A percentile compares a stretch with the other conserved stretches of the same genome.
These are phyloP conservation scores for Malurus elegans DNA, from an alignment of 2,113 vertebrate species.

Conservation along the genomic window DNA sequence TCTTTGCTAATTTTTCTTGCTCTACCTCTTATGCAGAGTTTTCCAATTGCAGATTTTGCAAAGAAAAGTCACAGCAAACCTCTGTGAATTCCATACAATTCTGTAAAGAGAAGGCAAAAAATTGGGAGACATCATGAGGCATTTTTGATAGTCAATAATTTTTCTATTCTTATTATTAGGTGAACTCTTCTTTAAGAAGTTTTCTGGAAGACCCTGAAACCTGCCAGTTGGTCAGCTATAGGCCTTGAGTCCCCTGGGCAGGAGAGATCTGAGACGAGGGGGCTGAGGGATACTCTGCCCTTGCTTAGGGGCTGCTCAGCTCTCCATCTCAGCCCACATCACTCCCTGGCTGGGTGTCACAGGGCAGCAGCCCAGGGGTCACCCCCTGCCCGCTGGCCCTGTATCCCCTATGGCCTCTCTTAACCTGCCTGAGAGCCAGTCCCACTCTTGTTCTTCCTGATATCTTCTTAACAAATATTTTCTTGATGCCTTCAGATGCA, in stretches of 20 bases:
- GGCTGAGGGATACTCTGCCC: fast-evolving
- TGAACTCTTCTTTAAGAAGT: neutral
- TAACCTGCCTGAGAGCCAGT: neutral
- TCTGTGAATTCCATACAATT: neutral
- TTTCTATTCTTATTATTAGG: neutral
- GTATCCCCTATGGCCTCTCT: too few relatives aligned
- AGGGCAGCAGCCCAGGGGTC: neutral
- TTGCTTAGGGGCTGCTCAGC: neutral
- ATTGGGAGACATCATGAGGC: neutral
- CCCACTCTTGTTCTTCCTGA: fast-evolving
- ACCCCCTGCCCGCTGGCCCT: fast-evolving
- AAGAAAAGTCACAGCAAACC: neutral
- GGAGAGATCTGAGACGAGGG: neutral
- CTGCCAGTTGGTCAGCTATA: neutral
- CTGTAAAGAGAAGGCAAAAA: neutral
- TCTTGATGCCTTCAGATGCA: neutral
- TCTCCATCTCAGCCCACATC: fast-evolving
- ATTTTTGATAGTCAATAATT: neutral
- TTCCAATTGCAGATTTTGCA: neutral
- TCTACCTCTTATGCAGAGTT: neutral
- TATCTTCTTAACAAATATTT: neutral
- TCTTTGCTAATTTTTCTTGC: neutral
- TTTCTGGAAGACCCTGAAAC: neutral
- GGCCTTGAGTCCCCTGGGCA: neutral
- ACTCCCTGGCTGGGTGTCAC: neutral